Percentiles rank a stretch among this genome's conserved stretches.
These are phyloP conservation scores for Meliscaeva auricollis DNA, from an alignment of 2,888 invertebrate genomes.

Conservation along the genomic window DNA sequence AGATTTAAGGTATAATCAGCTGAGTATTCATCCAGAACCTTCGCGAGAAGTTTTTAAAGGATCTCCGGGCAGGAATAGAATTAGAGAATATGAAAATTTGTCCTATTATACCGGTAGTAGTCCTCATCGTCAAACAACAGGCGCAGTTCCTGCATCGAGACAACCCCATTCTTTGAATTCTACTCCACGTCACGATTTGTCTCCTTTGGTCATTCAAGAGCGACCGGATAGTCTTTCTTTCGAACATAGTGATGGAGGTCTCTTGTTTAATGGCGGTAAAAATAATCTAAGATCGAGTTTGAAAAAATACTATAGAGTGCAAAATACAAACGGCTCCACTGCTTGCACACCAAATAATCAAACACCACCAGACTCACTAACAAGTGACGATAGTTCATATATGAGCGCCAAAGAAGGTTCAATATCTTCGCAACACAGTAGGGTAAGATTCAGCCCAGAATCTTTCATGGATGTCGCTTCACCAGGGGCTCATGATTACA, in stretches of 20 bases:
- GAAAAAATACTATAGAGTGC: slow-evolving; percentile 88
- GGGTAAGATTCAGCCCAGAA: slow-evolving; percentile 92
- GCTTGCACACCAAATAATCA: slow-evolving; percentile 91
- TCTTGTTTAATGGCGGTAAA: slow-evolving; percentile 79
- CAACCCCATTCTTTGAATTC: slow-evolving; percentile 75
- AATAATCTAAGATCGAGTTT: slow-evolving; percentile 91
- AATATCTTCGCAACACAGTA: slow-evolving; percentile 88
- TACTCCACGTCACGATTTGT: slow-evolving; percentile 71
- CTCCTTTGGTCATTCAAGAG: slow-evolving; percentile 79
- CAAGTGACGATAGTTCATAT: slow-evolving; percentile 95
- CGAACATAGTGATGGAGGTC: slow-evolving; percentile 83
- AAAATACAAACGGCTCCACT: slow-evolving; percentile 85
- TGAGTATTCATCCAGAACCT: slow-evolving; percentile 76
- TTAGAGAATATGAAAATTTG: slow-evolving; percentile 81
- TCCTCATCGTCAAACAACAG: slow-evolving; percentile 70
- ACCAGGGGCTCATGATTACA: slow-evolving; percentile 64
- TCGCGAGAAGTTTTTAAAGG: slow-evolving; percentile 60
- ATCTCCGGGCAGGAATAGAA: slow-evolving; percentile 78
- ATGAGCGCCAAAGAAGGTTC: slow-evolving; percentile 92
- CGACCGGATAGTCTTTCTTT: slow-evolving; percentile 85
- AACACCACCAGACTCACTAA: slow-evolving; percentile 93
- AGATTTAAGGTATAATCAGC: slow-evolving; percentile 80
- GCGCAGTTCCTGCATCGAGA: slow-evolving; percentile 62
- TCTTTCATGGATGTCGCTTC: slow-evolving; percentile 86
- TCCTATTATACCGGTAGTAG: slow-evolving; percentile 70